Evolutionary conservation across 2,888 invertebrate genomes (phyloP), one percentile per base, ranked within the genome.

Genomic region (Heteromurus nitidus): DNA sequence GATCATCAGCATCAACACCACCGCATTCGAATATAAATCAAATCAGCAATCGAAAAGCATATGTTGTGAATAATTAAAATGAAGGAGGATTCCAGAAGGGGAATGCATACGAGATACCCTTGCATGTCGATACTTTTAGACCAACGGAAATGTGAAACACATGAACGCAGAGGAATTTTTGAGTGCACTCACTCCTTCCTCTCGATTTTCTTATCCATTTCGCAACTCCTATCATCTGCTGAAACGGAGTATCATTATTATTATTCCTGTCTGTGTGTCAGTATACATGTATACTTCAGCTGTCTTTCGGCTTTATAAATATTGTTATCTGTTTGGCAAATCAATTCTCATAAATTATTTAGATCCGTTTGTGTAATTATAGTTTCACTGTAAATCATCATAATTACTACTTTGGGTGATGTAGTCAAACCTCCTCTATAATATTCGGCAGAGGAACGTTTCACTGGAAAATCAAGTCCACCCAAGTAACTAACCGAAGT

Each of bases 301-400:
- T 26, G 28, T 28, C 58, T 31, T 26, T 62, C 31, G 62, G 31
- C 62, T 31, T 31, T 31, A 9, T 31, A 30, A 24, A 44, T 7
- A 55, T 50, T 2, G 22, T 74, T 74, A 74, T 74, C 64, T 64
- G 53, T 53, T 67, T 67, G 50, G 65, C 42, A 75, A 75, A 75
- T 75, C 75, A 75, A 75, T 75, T 75, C 75, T 42, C 75, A 75
- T 75, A 75, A 75, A 75, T 75, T 75, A 75, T 75, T 75, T 26
- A 67, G 67, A 72, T 73, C 55, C 73, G 42, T 65, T 58, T 55
- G 65, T 72, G 58, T 80, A 80, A 80, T 80, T 80, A 73, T 58
- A 28, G 62, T 79, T 69, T 79, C 53, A 70, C 70, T 64, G 79
- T 70, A 70, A 70, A 70, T 79, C 75, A 75, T 67, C 55, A 67